Evolutionary conservation across 2,113 vertebrate genomes (phyloP).

Genomic region (Chamaetylas fuelleborni): DNA sequence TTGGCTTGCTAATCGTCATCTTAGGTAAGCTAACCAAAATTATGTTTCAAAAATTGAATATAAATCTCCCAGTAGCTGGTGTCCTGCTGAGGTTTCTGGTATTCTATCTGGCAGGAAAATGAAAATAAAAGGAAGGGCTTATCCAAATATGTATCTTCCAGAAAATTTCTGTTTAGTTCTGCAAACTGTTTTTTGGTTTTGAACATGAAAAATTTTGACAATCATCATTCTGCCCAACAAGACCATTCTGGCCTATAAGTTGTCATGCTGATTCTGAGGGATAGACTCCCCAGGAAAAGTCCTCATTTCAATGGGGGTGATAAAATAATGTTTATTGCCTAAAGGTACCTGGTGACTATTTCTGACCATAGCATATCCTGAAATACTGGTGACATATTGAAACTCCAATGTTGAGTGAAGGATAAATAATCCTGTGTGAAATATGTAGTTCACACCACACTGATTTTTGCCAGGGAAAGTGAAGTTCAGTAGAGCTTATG

Average conservation of each 20-base stretch:
- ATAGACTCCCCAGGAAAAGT: neutral
- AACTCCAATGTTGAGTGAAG: neutral
- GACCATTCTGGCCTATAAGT: neutral
- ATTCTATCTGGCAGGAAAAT: neutral
- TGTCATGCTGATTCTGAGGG: neutral
- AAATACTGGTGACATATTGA: neutral
- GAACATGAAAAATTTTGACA: neutral
- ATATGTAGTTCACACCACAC: neutral
- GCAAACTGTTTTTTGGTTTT: neutral
- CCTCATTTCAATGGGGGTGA: accelerated
- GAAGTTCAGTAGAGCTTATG: neutral
- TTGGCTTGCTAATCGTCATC: neutral
- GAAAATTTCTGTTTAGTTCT: neutral
- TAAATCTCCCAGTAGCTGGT: neutral
- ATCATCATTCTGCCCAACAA: neutral
- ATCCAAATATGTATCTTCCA: neutral
- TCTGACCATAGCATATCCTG: neutral
- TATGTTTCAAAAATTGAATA: neutral
- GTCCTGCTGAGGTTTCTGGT: neutral
- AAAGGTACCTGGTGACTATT: neutral
- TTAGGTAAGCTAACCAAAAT: neutral
- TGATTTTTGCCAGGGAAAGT: neutral
- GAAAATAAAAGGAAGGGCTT: neutral
- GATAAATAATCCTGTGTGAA: neutral
- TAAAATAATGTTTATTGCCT: neutral